A percentile compares a stretch with the other conserved stretches of the same genome.
phyloP scores from a whole-genome alignment of 2,113 vertebrate species.

The Oenanthe oenanthe region DNA sequence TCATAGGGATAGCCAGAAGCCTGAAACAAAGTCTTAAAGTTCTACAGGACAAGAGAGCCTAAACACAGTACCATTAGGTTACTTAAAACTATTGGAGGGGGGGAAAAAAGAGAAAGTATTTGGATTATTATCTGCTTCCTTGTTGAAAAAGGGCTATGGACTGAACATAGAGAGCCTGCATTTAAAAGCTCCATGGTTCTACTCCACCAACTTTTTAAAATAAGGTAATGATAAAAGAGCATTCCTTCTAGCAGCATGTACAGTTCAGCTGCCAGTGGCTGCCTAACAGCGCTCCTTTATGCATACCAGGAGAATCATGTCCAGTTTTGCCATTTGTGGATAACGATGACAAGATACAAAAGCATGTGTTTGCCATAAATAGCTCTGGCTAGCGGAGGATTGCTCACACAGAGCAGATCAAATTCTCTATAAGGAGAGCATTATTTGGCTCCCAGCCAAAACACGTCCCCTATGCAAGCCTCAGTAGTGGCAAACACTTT shows the following conservation, averaged over 20 bases:
- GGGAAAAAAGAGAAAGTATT: background rate
- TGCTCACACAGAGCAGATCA: conserved; percentile 84
- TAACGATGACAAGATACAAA: conserved; percentile 95
- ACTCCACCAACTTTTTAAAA: conserved; percentile 38
- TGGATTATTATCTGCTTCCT: background rate
- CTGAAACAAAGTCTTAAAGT: conserved; percentile 71
- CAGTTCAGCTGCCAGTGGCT: conserved; percentile 64
- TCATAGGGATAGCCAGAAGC: conserved; percentile 70
- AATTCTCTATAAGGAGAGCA: conserved; percentile 88
- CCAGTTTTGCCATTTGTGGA: conserved; percentile 93
- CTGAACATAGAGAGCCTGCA: background rate
- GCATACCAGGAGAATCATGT: conserved; percentile 83
- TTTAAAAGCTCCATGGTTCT: conserved; percentile 4
- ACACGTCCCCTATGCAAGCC: conserved; percentile 72
- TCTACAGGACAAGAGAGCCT: conserved; percentile 62
- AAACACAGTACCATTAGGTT: background rate
- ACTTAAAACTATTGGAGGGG: background rate
- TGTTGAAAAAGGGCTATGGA: background rate
- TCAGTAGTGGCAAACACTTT: conserved; percentile 66
- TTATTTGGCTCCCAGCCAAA: conserved; percentile 76
- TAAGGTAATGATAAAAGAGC: conserved; percentile 59
- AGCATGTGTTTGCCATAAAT: conserved; percentile 95
- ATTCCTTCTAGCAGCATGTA: conserved; percentile 63
- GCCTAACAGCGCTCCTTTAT: conserved; percentile 72
- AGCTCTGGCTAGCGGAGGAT: conserved; percentile 86